Conservation (phyloP, 64 coral and sea anemone genomes). For the Actinia tenebrosa region DNA sequence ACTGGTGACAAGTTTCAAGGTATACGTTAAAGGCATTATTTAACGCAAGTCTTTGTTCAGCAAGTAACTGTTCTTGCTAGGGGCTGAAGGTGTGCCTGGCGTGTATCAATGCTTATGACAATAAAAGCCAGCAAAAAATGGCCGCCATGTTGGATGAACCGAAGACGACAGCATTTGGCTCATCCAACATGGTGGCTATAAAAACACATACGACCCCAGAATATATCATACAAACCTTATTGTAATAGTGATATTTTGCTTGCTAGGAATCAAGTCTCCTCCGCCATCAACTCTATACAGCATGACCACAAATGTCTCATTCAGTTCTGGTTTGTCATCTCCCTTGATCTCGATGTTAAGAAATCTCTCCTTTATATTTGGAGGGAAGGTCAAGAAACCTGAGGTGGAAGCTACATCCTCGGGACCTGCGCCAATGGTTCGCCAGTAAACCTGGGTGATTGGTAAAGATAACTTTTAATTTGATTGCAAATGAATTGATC, state of each 20-base stretch:
- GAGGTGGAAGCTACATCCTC: constrained; percentile 51
- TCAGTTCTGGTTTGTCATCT: constrained; percentile 82
- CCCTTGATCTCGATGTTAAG: constrained; percentile 14
- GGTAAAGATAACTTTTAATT: background rate
- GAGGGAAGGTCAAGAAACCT: constrained; percentile 43
- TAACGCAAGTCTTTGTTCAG: no score
- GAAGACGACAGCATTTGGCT: no score
- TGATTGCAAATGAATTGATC: no score
- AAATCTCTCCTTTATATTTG: background rate
- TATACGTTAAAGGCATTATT: no score
- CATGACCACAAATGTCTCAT: constrained; percentile 51
- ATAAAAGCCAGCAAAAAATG: no score
- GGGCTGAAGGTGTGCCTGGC: no score
- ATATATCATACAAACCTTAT: constrained; percentile 53
- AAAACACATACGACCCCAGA: no score
- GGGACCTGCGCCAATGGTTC: constrained; percentile 29
- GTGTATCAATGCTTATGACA: no score
- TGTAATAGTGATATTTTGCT: constrained; percentile 66
- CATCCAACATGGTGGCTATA: no score
- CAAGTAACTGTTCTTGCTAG: no score
- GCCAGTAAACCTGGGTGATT: constrained; percentile 57
- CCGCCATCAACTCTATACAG: constrained; percentile 67
- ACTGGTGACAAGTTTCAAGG: no score
- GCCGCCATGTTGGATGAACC: no score
- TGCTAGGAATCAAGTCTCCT: constrained; percentile 53